Base-by-base conservation (phyloP, 2,888 invertebrate species). In the Dynastes tityus region DNA sequence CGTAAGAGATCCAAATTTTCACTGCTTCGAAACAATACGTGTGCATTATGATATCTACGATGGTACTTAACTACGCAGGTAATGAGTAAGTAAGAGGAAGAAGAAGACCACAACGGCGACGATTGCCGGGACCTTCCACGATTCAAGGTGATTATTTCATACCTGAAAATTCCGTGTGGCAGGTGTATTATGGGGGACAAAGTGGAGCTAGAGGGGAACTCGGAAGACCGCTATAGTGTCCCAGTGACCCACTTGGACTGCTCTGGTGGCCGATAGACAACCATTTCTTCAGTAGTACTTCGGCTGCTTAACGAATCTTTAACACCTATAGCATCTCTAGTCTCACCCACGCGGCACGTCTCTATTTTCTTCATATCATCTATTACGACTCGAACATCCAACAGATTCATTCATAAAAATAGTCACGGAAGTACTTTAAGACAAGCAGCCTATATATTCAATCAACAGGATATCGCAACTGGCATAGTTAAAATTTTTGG, bases 241-340 rank as follows among this genome's bases (percentile, higher is more conserved):
- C 88, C 85, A 88, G 87, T 89, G 87, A 89, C 89, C 89, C 86
- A 88, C 86, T 87, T 88, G 83, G 83, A 83, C 79, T 85, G 88
- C 86, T 86, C 88, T 86, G 88, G 86, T 88, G 88, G 87, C 88
- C 89, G 88, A 88, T 87, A 88, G 87, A 86, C 85, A 84, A 84
- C 83, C 85, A 84, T 85, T 82, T 85, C 85, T 85, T 86, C 86
- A 86, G 86, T 86, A 85, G 84, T 83, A 83, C 83, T 84, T 85
- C 86, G 86, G 85, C 85, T 84, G 83, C 67, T 73, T 68, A 67
- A 77, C 71, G 77, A 71, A 65, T 65, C 74, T 77, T 79, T 79
- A 79, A 77, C 79, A 79, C 70, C 63, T 63, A 63, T 76, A 68
- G 79, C 70, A 74, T 76, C 61, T 67, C 65, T 61, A 63, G 79